Percentiles rank a stretch among this genome's conserved stretches.
These are phyloP conservation scores for Pinna nobilis DNA, from an alignment of 1,140 invertebrate genomes.

Conservation along the genomic window DNA sequence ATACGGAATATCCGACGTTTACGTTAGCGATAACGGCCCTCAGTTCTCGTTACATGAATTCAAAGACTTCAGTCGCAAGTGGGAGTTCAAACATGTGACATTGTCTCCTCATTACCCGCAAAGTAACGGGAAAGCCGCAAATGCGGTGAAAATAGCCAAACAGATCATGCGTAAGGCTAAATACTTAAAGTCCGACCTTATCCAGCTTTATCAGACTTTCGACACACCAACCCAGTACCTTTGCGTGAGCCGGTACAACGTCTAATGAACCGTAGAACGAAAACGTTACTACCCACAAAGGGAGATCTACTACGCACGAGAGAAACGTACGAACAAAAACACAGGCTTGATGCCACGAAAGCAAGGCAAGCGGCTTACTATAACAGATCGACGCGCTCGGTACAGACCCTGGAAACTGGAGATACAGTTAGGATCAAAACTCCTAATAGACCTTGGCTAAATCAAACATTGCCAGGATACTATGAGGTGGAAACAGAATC, in stretches of 20 bases:
- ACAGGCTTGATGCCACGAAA: constrained; percentile 11
- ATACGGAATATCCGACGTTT: constrained; percentile 46
- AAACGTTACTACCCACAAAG: constrained; percentile 41
- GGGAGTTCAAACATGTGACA: constrained; percentile 69
- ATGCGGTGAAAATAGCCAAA: constrained; percentile 43
- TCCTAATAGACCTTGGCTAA: not conserved
- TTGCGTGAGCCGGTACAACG: constrained; percentile 35
- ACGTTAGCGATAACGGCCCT: constrained; percentile 69
- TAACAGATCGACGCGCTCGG: not conserved
- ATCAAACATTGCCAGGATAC: too few species aligned
- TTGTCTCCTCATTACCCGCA: constrained; percentile 59
- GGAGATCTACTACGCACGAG: not conserved
- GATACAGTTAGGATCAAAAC: constrained; percentile 5
- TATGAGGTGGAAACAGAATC: too few species aligned
- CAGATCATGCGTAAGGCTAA: constrained; percentile 38
- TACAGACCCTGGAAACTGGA: constrained; percentile 4
- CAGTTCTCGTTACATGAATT: constrained; percentile 71
- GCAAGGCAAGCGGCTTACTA: constrained; percentile 30
- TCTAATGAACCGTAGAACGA: constrained; percentile 44
- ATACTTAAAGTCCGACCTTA: constrained; percentile 8
- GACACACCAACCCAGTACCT: constrained; percentile 13
- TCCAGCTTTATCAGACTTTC: constrained; percentile 13
- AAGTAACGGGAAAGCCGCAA: constrained; percentile 47
- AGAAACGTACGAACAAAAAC: not conserved
- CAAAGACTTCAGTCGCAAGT: constrained; percentile 69